Evolutionary conservation across 2,797 vertebrate genomes (phyloP).

Genomic region (Holocentrus rufus): DNA sequence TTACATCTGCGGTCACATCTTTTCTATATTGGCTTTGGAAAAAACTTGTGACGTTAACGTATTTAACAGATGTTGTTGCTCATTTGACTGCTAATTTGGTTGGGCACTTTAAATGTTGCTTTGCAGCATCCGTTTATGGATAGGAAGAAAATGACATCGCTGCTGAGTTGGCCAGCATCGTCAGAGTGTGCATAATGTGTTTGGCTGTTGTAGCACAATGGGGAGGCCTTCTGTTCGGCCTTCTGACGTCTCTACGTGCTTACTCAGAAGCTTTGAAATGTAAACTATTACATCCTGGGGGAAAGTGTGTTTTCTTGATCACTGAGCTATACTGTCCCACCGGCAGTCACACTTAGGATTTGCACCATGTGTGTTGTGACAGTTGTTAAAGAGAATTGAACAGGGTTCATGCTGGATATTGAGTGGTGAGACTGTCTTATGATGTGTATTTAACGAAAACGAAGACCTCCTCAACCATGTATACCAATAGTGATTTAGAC

Average conservation of each 20-base stretch:
- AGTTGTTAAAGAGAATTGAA: slow-evolving; percentile 9
- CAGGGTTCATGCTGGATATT: slow-evolving; percentile 9
- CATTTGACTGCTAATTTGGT: slow-evolving; percentile 96
- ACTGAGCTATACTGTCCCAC: background rate
- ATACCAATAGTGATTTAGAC: slow-evolving; percentile 17
- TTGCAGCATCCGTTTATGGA: slow-evolving; percentile 80
- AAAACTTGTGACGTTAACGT: slow-evolving; percentile 81
- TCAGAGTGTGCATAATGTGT: slow-evolving; percentile 10
- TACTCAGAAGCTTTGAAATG: slow-evolving; percentile 1
- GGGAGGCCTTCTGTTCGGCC: slow-evolving; percentile 31
- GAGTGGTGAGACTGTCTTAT: background rate
- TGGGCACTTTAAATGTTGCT: slow-evolving; percentile 79
- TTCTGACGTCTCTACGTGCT: slow-evolving; percentile 1
- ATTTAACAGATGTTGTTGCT: slow-evolving; percentile 86
- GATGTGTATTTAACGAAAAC: background rate
- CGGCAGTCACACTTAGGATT: background rate
- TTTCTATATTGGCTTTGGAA: slow-evolving; percentile 78
- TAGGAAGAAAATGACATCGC: slow-evolving; percentile 67
- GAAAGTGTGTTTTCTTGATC: background rate
- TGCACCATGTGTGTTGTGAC: background rate
- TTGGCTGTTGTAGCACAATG: slow-evolving; percentile 41
- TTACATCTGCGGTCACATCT: slow-evolving; percentile 87
- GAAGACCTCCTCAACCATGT: background rate
- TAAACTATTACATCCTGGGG: slow-evolving; percentile 1
- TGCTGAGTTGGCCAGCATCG: slow-evolving; percentile 61